phyloP scores from a whole-genome alignment of 2,888 invertebrate species.

The Spilosoma lubricipeda region DNA sequence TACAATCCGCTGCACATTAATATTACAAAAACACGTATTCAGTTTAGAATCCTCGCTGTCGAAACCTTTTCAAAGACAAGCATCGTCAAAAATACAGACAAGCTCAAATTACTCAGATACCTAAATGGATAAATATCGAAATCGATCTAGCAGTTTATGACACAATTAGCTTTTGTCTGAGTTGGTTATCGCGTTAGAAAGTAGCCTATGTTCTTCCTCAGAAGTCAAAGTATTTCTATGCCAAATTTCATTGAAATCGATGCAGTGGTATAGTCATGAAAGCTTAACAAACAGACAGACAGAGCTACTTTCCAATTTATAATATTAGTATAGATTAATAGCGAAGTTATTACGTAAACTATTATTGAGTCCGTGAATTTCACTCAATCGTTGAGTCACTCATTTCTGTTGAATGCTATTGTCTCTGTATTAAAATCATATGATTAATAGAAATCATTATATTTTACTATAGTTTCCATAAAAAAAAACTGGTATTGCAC shows the following conservation, averaged over 20 bases:
- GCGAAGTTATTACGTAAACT: not conserved
- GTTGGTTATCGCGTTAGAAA: too few species aligned
- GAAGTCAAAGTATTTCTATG: too few species aligned
- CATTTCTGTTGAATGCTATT: not conserved
- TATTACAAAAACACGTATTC: not conserved
- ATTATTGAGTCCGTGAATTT: not conserved
- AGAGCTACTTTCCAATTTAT: too few species aligned
- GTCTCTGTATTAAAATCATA: conserved; percentile 16
- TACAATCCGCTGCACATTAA: not conserved
- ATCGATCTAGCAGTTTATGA: not conserved
- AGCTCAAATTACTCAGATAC: not conserved
- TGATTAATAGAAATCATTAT: conserved; percentile 30
- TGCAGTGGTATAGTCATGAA: too few species aligned
- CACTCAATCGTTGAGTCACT: not conserved
- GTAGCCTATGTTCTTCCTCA: too few species aligned
- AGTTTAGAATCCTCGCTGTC: not conserved
- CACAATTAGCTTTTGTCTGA: not conserved
- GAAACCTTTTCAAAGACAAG: not conserved
- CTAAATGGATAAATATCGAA: not conserved
- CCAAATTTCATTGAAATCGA: too few species aligned
- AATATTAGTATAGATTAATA: not conserved
- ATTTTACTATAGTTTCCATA: conserved; percentile 34
- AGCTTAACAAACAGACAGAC: too few species aligned
- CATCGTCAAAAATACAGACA: not conserved
- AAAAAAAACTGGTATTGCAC: conserved; percentile 37